Conservation (phyloP, 2,113 vertebrate species). For the Reinhardtius hippoglossoides region DNA sequence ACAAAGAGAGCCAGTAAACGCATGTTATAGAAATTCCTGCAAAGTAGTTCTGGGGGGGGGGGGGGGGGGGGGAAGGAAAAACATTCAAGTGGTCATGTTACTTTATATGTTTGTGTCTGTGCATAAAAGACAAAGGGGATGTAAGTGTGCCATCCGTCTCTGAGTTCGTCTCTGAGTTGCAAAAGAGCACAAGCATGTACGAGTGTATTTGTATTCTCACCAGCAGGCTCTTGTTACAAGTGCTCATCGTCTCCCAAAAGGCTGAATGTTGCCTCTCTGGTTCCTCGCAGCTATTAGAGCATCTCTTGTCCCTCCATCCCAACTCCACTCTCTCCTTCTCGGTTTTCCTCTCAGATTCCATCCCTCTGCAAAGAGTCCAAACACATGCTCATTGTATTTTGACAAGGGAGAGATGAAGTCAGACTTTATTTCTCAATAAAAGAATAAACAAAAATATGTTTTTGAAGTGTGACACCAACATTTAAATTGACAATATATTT, state of each 20-base stretch:
- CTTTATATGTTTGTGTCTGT: background rate
- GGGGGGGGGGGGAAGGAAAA: conserved; percentile 14
- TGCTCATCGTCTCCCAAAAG: conserved; percentile 90
- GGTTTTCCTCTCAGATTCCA: conserved; percentile 82
- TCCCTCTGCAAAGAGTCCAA: conserved; percentile 65
- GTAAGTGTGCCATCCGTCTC: conserved; percentile 11
- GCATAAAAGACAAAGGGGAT: background rate
- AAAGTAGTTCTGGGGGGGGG: conserved; percentile 89
- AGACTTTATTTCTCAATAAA: background rate
- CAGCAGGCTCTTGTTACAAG: conserved; percentile 90
- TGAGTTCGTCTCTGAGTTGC: background rate
- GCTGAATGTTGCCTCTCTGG: conserved; percentile 87
- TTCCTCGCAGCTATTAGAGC: conserved; percentile 84
- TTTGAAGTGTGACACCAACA: too few relatives aligned
- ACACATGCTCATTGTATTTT: background rate
- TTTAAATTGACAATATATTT: background rate
- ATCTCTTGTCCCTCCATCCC: conserved; percentile 80
- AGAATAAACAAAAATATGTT: too few relatives aligned
- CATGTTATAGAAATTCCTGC: conserved; percentile 97
- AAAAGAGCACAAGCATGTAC: conserved; percentile 4
- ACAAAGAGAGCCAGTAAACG: conserved; percentile 93
- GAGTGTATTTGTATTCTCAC: conserved; percentile 78
- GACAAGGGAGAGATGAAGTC: background rate
- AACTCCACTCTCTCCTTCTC: conserved; percentile 81
- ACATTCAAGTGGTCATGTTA: background rate